These are phyloP conservation scores for Lapara coniferarum DNA, from an alignment of 2,888 invertebrate species.

Conservation along the genomic window DNA sequence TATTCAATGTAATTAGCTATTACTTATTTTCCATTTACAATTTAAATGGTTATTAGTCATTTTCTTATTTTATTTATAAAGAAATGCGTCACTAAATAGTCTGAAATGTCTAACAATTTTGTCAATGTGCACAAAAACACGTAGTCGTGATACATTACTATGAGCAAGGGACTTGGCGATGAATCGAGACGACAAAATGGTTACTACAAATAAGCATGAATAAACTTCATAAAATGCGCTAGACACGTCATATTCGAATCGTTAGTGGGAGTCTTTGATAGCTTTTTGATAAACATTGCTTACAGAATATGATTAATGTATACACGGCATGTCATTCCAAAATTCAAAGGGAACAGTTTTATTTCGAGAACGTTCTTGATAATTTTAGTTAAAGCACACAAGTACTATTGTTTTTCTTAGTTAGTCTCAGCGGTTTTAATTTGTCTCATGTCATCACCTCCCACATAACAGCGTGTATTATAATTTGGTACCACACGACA, in stretches of 20 bases:
- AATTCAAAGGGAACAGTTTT: neutral
- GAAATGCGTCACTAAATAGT: neutral
- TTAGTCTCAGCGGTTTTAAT: conserved; percentile 48
- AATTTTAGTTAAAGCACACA: neutral
- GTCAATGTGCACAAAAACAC: neutral
- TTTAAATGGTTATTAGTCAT: neutral
- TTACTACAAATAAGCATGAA: neutral
- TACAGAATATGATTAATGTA: conserved; percentile 11
- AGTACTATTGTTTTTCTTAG: conserved; percentile 42
- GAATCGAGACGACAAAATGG: neutral
- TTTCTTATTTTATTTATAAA: neutral
- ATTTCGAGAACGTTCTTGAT: neutral
- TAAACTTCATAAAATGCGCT: conserved; percentile 11
- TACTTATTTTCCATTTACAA: too few relatives aligned
- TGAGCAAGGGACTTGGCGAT: neutral
- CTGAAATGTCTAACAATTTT: neutral
- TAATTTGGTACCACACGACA: conserved; percentile 56
- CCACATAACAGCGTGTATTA: conserved; percentile 55
- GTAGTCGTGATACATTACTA: neutral
- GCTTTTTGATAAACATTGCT: conserved; percentile 15
- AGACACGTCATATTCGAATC: conserved; percentile 6
- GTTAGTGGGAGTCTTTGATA: conserved; percentile 22
- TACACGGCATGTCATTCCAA: conserved; percentile 7
- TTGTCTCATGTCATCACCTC: conserved; percentile 57
- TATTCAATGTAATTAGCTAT: too few relatives aligned